Evolutionary conservation across 2,797 vertebrate genomes (phyloP).

Genomic region (Girardinus metallicus): DNA sequence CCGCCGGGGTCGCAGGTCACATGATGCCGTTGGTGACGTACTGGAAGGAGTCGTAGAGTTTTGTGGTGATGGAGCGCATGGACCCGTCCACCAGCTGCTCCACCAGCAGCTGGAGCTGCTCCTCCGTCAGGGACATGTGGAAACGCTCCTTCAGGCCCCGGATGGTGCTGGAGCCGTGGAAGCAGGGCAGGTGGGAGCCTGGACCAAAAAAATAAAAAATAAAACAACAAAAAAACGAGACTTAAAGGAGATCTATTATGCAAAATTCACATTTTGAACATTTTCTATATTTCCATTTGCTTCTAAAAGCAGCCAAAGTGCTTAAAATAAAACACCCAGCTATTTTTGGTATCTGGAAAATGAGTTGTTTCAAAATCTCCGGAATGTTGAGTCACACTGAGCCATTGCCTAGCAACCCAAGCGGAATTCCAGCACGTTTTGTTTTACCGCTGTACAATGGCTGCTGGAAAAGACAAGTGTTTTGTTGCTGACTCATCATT

Average conservation of each 20-base stretch:
- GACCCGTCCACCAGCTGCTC: slow-evolving; percentile 95
- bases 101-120: slow-evolving; percentile 93
- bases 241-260: neutral
- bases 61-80: slow-evolving; percentile 95
- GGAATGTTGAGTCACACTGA: no score
- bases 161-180: slow-evolving; percentile 94
- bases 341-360: no score
- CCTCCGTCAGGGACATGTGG: slow-evolving; percentile 97
- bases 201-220: neutral
- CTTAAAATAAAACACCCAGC: no score
- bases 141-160: slow-evolving; percentile 94
- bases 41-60: slow-evolving; percentile 96
- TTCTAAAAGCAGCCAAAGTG: no score
- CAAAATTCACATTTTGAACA: no score
- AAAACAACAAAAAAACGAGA: neutral
- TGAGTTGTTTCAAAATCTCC: no score
- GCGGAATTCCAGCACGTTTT: no score
- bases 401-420: no score
- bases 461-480: no score
- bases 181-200: slow-evolving; percentile 95
- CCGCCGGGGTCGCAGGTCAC: slow-evolving; percentile 73
- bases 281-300: no score
- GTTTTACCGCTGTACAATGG: no score
- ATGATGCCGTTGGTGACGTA: slow-evolving; percentile 99
- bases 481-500: no score